Evolutionary conservation across 2,797 vertebrate species (phyloP), one percentile per base, ranked within the genome.

Genomic region (Sebastiscus albofasciatus): DNA sequence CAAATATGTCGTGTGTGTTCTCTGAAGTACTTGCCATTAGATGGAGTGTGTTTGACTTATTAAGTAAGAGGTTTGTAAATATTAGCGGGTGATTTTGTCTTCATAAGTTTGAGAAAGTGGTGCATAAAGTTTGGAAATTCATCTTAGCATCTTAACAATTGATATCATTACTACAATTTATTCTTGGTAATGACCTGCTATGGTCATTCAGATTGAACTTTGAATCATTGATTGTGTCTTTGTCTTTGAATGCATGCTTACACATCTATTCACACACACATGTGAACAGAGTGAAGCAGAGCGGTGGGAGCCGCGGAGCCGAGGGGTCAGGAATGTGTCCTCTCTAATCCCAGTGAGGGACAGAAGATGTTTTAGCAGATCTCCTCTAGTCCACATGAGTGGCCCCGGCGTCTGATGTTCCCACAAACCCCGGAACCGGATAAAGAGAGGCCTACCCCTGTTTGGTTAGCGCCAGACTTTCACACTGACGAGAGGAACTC

Each of bases 311-410:
- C 72, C 7, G 7, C 36, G 6, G 72, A 82, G 80, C 84, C 72
- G 9, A 83, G 72, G 74, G 82, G 66, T 61, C 87, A 90, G 94
- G 95, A 95, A 94, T 95, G 92, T 87, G 90, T 81, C 70, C 39
- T 6, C 76, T 59, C 80, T 95, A 95, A 96, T 96, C 94, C 88
- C 87, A 65, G 49, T 76, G 73, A 89, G 87, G 83, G 86, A 92
- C 93, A 92, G 90, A 92, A 95, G 95, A 94, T 96, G 90, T 95
- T 96, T 95, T 95, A 96, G 90, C 89, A 87, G 90, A 95, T 94
- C 95, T 95, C 93, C 91, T 87, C 84, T 94, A 92, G 86, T 94
- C 80, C 92, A 90, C 95, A 94, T 92, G 88, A 93, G 74, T 24
- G 86, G 74, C 33, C 61, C 76, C 34, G 70, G 73, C 16, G 72